Evolutionary conservation across 2,797 vertebrate genomes (phyloP).

Genomic region (Anguilla pacifica): DNA sequence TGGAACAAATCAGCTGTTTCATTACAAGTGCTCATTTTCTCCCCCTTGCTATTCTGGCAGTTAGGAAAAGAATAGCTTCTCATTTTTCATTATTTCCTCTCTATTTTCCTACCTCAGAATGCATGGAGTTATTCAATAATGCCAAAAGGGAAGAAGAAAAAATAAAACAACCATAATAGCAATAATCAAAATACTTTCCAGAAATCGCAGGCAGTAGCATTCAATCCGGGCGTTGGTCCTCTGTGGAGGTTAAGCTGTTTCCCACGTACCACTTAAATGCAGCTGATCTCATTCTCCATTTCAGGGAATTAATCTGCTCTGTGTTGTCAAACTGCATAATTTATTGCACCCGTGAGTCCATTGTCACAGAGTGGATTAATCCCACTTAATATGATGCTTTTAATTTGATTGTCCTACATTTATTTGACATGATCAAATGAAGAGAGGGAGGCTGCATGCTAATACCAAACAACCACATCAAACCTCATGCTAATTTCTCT

Average conservation of each 20-base stretch:
- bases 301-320: conserved; percentile 36
- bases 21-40: conserved; percentile 51
- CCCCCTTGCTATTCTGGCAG: conserved; percentile 22
- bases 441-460: conserved; percentile 11
- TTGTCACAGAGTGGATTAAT: conserved; percentile 39
- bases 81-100: conserved; percentile 35
- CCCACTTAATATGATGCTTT: conserved; percentile 39
- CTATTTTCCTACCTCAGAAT: not conserved
- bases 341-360: conserved; percentile 35
- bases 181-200: conserved; percentile 45
- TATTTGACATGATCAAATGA: conserved; percentile 24
- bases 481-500: not conserved
- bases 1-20: conserved; percentile 53
- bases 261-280: not conserved
- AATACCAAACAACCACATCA: conserved; percentile 17
- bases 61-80: conserved; percentile 39
- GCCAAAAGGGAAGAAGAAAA: conserved; percentile 20
- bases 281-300: conserved; percentile 20
- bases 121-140: conserved; percentile 36
- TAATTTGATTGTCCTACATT: conserved; percentile 38
- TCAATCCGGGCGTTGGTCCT: conserved; percentile 19
- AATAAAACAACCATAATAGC: conserved; percentile 37
- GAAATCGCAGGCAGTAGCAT: conserved; percentile 38
- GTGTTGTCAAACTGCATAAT: conserved; percentile 34
- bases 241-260: conserved; percentile 16